These are phyloP conservation scores for Hydrophis major DNA, from an alignment of 2,797 vertebrate genomes.

Conservation along the genomic window DNA sequence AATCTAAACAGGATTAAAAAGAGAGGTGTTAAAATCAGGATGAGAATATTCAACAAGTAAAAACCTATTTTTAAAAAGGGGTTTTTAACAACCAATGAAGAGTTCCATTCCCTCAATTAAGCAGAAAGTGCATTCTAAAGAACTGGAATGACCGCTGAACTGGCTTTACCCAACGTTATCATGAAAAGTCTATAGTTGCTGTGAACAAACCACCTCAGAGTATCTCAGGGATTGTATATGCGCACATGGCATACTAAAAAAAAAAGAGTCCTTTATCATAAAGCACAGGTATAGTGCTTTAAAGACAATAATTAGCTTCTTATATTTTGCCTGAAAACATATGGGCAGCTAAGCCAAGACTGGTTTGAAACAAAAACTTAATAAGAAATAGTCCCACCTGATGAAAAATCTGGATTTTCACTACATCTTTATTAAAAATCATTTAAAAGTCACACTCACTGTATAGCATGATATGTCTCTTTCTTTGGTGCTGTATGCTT, in stretches of 20 bases:
- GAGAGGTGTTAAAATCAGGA: not conserved
- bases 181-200: not conserved
- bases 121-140: not conserved
- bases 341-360: not conserved
- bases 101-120: not conserved
- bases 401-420: not conserved
- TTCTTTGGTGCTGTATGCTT: not conserved
- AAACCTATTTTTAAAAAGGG: not conserved
- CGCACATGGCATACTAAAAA: not conserved
- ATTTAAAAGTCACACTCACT: not conserved
- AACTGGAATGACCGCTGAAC: not conserved
- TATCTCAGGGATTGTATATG: not conserved
- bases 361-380: not conserved
- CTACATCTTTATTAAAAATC: not conserved
- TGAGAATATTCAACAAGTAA: not conserved
- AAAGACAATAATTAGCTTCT: not conserved
- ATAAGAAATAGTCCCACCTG: not conserved
- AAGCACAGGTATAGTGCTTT: not conserved
- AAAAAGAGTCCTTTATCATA: not conserved
- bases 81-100: not conserved
- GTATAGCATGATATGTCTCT: not conserved
- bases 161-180: not conserved
- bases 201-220: not conserved
- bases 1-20: not conserved
- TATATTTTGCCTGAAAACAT: not conserved